These are phyloP conservation scores for Ernsta delagoae DNA, from an alignment of 2,888 invertebrate species.

Conservation along the genomic window DNA sequence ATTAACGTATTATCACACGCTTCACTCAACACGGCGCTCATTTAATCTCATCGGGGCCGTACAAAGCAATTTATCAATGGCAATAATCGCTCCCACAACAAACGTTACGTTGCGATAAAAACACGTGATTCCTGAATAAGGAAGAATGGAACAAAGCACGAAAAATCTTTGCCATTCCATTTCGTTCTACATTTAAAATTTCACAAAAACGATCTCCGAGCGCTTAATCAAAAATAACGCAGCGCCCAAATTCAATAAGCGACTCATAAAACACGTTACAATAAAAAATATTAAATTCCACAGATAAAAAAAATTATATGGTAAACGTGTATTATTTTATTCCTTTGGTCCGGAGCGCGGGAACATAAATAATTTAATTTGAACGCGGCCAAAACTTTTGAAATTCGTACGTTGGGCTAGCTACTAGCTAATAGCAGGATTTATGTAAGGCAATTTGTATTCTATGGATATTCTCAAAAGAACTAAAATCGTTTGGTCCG, in stretches of 20 bases:
- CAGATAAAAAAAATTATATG: constrained; percentile 60
- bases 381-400: constrained; percentile 20
- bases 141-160: constrained; percentile 8
- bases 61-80: constrained; percentile 34
- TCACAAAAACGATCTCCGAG: constrained; percentile 46
- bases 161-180: constrained; percentile 28
- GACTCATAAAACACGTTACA: constrained; percentile 72
- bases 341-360: constrained; percentile 53
- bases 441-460: constrained; percentile 18
- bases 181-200: constrained; percentile 49
- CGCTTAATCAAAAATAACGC: constrained; percentile 76
- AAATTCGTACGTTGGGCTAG: constrained; percentile 22
- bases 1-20: constrained; percentile 34
- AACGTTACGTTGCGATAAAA: constrained; percentile 19
- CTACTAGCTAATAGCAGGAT: constrained; percentile 18
- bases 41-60: constrained; percentile 30
- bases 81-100: constrained; percentile 19
- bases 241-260: constrained; percentile 74
- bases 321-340: constrained; percentile 34
- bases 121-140: constrained; percentile 16
- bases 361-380: constrained; percentile 36
- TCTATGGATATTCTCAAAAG: constrained; percentile 7
- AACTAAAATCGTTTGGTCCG: constrained; percentile 6
- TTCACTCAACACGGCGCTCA: constrained; percentile 28
- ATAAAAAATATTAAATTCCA: constrained; percentile 80